Conservation (phyloP, 2,797 vertebrate species). For the Alectoris magna region DNA sequence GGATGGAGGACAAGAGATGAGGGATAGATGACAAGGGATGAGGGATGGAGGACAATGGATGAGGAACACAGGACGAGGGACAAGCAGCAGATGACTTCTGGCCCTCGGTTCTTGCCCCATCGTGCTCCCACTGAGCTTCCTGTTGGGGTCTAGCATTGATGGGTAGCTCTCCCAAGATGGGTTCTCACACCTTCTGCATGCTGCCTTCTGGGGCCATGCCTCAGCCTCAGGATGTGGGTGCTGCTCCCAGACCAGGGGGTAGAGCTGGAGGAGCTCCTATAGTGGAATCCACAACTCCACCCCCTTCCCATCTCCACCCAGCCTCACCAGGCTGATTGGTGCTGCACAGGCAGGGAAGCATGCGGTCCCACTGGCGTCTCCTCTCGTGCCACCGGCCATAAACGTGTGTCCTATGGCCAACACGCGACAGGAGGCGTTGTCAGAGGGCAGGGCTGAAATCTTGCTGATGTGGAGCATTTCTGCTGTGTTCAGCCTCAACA, state of each 20-base stretch:
- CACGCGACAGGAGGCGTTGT: rapidly evolving
- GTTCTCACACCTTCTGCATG: rapidly evolving
- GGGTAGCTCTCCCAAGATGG: neutral
- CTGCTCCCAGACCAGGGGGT: neutral
- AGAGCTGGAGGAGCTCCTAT: neutral
- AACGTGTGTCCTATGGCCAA: neutral
- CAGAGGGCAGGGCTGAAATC: neutral
- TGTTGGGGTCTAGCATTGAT: rapidly evolving
- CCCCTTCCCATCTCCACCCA: neutral
- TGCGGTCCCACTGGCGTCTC: rapidly evolving
- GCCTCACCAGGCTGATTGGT: rapidly evolving
- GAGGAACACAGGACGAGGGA: no score
- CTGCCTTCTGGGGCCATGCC: neutral
- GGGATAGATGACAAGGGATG: neutral
- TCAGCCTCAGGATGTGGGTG: neutral
- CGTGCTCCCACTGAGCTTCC: neutral
- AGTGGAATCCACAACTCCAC: neutral
- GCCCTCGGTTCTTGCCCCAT: neutral
- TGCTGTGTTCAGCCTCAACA: neutral
- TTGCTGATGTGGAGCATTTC: neutral
- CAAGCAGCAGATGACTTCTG: neutral
- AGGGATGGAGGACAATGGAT: neutral
- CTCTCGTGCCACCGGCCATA: neutral
- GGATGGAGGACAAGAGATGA: neutral
- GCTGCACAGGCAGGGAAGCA: neutral